Percentiles rank a stretch among this genome's conserved stretches.
Conservation (phyloP, 2,797 vertebrate genomes). For the Taenioides sp. region DNA sequence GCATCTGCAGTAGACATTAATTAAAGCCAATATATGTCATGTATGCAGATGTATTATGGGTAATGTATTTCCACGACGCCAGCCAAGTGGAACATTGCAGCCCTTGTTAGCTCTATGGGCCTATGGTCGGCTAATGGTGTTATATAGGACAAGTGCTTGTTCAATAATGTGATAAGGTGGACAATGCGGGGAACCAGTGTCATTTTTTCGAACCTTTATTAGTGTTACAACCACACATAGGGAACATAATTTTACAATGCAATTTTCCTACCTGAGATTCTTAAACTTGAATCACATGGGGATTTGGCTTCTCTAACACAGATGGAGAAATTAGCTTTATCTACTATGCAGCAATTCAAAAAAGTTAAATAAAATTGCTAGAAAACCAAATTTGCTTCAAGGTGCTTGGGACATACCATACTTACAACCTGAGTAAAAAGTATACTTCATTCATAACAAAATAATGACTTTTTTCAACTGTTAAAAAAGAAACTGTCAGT, state of each 20-base stretch:
- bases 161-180: conserved; percentile 73
- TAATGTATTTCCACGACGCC: conserved; percentile 57
- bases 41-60: conserved; percentile 49
- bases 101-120: conserved; percentile 57
- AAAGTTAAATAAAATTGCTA: conserved; percentile 50
- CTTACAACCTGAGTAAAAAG: conserved; percentile 74
- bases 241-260: conserved; percentile 75
- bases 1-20: conserved; percentile 59
- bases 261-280: conserved; percentile 80
- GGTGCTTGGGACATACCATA: conserved; percentile 67
- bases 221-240: conserved; percentile 77
- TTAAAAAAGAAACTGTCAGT: conserved; percentile 73
- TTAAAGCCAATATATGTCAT: conserved; percentile 67
- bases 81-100: conserved; percentile 59
- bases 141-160: conserved; percentile 36
- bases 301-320: conserved; percentile 75
- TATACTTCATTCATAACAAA: conserved; percentile 68
- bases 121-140: conserved; percentile 44
- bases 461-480: conserved; percentile 61
- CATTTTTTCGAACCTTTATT: conserved; percentile 71
- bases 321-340: conserved; percentile 60
- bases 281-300: conserved; percentile 78
- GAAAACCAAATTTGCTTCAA: conserved; percentile 54
- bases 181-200: conserved; percentile 73
- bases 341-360: conserved; percentile 62